Conservation (phyloP, 2,888 invertebrate species). For the Diadegma fenestrale region DNA sequence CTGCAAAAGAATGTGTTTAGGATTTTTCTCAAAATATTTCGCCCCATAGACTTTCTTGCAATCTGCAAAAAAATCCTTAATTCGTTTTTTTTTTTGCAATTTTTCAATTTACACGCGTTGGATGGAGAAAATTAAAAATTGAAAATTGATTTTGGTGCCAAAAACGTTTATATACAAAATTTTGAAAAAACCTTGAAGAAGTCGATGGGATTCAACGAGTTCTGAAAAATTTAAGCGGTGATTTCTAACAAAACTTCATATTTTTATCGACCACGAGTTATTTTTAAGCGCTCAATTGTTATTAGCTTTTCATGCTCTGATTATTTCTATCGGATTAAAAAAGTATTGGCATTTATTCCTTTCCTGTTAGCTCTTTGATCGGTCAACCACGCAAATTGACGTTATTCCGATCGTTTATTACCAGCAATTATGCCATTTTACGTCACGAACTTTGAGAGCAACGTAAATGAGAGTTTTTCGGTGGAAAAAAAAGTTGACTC, state of each 20-base stretch:
- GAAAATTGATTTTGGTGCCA: too few species aligned
- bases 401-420: not conserved
- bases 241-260: not conserved
- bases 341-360: not conserved
- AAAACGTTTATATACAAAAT: too few species aligned
- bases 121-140: too few species aligned
- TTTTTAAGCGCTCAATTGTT: not conserved
- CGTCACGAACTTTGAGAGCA: not conserved
- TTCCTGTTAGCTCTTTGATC: not conserved
- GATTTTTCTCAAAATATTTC: too few species aligned
- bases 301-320: constrained; percentile 14
- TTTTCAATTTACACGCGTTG: too few species aligned
- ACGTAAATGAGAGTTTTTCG: not conserved
- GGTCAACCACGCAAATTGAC: not conserved
- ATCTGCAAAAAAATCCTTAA: too few species aligned
- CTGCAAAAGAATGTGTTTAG: too few species aligned
- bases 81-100: too few species aligned
- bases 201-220: not conserved
- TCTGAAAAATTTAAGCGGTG: not conserved
- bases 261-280: constrained; percentile 1
- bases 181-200: too few species aligned
- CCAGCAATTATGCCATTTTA: not conserved
- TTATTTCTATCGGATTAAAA: constrained; percentile 22
- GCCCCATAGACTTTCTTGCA: too few species aligned
- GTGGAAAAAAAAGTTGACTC: not conserved